These are phyloP conservation scores for Tachypleus tridentatus DNA, from an alignment of 1,140 invertebrate genomes.

Conservation along the genomic window DNA sequence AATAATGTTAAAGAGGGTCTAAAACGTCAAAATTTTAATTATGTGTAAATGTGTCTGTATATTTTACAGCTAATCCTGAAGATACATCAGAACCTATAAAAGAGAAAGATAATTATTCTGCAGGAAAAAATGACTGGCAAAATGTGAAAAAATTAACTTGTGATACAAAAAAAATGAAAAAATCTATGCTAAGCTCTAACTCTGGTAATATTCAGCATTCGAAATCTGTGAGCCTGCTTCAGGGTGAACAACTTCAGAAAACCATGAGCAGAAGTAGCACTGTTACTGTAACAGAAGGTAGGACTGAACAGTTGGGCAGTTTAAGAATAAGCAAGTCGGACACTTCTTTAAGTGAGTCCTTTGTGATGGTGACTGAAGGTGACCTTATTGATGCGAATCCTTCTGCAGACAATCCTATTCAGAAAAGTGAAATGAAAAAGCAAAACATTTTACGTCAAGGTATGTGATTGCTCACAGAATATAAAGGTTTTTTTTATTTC, in stretches of 20 bases:
- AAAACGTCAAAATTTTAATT: too few species aligned
- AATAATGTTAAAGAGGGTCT: too few species aligned
- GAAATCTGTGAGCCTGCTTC: too few species aligned
- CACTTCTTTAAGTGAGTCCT: conserved; percentile 78
- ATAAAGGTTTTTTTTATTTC: neutral
- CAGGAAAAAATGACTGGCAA: too few species aligned
- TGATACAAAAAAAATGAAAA: too few species aligned
- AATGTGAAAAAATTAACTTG: too few species aligned
- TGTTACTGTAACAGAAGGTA: conserved; percentile 12
- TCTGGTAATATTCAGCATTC: too few species aligned
- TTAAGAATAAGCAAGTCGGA: conserved; percentile 62
- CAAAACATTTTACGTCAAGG: conserved; percentile 17
- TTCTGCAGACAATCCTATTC: conserved; percentile 1
- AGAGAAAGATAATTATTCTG: too few species aligned
- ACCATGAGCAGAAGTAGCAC: conserved; percentile 15
- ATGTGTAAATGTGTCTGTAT: too few species aligned
- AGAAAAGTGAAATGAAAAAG: conserved; percentile 16
- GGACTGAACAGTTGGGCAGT: conserved; percentile 16
- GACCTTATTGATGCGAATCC: conserved; percentile 31
- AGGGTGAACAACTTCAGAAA: neutral
- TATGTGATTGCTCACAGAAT: neutral
- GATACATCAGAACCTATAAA: too few species aligned
- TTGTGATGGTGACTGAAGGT: conserved; percentile 61
- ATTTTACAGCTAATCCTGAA: too few species aligned
- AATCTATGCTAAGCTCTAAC: too few species aligned